Base-by-base conservation (phyloP, 2,797 vertebrate species). In the Harpagifer antarcticus region DNA sequence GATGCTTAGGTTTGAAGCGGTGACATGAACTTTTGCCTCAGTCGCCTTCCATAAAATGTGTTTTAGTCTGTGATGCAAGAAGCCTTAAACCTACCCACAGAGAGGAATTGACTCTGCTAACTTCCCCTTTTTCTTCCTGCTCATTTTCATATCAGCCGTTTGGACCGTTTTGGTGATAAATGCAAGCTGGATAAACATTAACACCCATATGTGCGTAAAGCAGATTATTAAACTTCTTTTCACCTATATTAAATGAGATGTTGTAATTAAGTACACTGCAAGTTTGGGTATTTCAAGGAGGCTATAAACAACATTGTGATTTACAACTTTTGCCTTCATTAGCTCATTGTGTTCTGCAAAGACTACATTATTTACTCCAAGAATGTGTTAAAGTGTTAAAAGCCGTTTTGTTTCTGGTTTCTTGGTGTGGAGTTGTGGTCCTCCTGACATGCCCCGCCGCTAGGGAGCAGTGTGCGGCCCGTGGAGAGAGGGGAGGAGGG, bases 41-140 rank as follows among this genome's bases (percentile, higher is more conserved):
- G 82, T 79, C 13, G 74, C 72, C 79, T 89, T 83, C 75, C 83
- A 91, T 90, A 83, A 82, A 91, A 82, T 90, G 87, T 83, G 63
- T 82, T 74, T 78, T 80, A 63, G 78, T 89, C 66, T 89, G 86
- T 90, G 84, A 89, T 86, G 88, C 88, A 93, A 88, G 91, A 91
- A 84, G 67, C 68, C 33, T 88, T 86, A 91, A 91, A 93, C 91
- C 90, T 92, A 91, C 93, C 93, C 94, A 92, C 87, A 74, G 79
- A 92, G 82, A 94, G 91, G 89, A 95, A 93, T 94, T 68, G 60
- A 81, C 84, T 88, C 77, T 49, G 79, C 89, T 85, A 88, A 94
- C 93, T 95, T 96, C 95, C 95, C 78, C 90, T 95, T 96, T 94
- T 95, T 91, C 91, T 94, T 94, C 91, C 91, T 94, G 92, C 91